phyloP scores from a whole-genome alignment of 2,888 invertebrate genomes.

The Linnaemya tessellans region DNA sequence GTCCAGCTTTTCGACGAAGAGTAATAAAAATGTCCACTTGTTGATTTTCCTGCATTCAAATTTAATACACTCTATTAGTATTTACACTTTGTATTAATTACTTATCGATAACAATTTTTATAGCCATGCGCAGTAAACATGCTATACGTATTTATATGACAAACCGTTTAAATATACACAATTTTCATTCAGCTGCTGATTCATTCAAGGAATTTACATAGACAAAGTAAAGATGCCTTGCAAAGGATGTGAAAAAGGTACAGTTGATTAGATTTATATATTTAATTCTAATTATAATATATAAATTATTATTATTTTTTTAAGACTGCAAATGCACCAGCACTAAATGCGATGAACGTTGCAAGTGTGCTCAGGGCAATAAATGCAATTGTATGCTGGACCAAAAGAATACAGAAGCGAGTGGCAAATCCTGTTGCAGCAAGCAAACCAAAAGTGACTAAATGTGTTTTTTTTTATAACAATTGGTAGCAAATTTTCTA shows the following conservation, averaged over 20 bases:
- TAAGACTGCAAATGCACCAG: constrained; percentile 81
- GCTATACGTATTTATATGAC: neutral
- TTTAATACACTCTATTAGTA: no score
- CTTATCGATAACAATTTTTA: constrained; percentile 37
- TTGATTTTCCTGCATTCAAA: constrained; percentile 4
- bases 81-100: neutral
- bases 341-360: constrained; percentile 78
- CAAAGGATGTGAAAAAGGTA: constrained; percentile 78
- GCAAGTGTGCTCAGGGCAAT: constrained; percentile 78
- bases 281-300: neutral
- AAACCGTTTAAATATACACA: constrained; percentile 19
- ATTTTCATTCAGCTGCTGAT: constrained; percentile 41
- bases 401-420: constrained; percentile 65
- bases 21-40: neutral
- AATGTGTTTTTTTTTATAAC: constrained; percentile 8
- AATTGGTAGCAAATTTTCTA: neutral
- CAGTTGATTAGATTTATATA: constrained; percentile 15
- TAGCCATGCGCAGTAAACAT: constrained; percentile 36
- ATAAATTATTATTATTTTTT: neutral
- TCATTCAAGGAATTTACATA: constrained; percentile 32
- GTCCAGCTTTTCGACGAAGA: no score
- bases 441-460: constrained; percentile 71
- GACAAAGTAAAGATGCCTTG: constrained; percentile 77
- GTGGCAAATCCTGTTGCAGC: constrained; percentile 74
- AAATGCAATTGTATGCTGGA: constrained; percentile 75